Conservation (phyloP, 2,888 invertebrate species). For the Dasysyrphus tricinctus region DNA sequence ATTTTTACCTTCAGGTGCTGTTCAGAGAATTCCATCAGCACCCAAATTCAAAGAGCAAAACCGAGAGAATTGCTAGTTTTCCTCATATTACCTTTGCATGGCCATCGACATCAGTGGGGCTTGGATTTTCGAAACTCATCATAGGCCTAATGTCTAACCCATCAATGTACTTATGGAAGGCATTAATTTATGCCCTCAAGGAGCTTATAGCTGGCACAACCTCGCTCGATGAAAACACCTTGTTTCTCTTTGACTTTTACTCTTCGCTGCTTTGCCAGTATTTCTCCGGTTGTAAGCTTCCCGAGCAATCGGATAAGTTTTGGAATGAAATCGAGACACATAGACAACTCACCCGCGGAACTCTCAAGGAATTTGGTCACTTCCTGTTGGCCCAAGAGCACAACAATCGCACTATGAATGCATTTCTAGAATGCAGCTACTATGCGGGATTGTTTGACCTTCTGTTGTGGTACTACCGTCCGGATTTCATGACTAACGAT, state of each 20-base stretch:
- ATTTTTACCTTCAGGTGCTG: conserved; percentile 76
- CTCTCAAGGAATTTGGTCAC: conserved; percentile 79
- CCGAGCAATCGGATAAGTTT: conserved; percentile 81
- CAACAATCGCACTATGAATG: conserved; percentile 81
- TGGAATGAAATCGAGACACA: conserved; percentile 77
- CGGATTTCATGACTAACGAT: conserved; percentile 78
- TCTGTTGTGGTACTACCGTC: conserved; percentile 79
- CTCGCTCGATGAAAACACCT: conserved; percentile 76
- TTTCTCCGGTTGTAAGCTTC: conserved; percentile 79
- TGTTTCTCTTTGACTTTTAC: conserved; percentile 81
- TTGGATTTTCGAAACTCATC: conserved; percentile 80
- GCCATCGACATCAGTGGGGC: conserved; percentile 80
- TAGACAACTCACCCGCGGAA: conserved; percentile 76
- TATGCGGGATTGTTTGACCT: conserved; percentile 79
- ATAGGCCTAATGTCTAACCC: conserved; percentile 81
- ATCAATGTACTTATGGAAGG: conserved; percentile 82
- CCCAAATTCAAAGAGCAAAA: not conserved
- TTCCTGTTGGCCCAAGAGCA: conserved; percentile 80
- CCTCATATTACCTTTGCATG: conserved; percentile 78
- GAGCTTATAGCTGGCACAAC: conserved; percentile 77
- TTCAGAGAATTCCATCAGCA: conserved; percentile 76
- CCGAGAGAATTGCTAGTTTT: conserved; percentile 67
- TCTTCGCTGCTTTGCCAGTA: conserved; percentile 80
- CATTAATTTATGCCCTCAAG: conserved; percentile 79
- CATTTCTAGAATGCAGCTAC: conserved; percentile 80